Base-by-base conservation (phyloP, 2,797 vertebrate species). In the Aselliscus stoliczkanus region DNA sequence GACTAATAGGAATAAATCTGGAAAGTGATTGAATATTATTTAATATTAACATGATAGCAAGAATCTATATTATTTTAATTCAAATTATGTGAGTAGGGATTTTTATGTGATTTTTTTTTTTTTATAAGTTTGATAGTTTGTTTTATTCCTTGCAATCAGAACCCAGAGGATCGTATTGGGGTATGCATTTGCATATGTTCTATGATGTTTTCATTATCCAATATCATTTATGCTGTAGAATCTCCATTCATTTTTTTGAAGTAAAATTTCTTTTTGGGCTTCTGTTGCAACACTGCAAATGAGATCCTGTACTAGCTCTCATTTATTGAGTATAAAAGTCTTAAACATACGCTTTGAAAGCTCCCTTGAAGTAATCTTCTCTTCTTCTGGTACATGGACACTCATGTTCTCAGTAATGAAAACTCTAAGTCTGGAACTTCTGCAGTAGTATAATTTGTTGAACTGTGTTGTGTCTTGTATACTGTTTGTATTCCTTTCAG, bases 71-170 rank as follows among this genome's bases (percentile, higher is more conserved):
- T 90, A 77, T 52, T 92, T 92, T 96, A 96, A 29, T 62, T 96
- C 17, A 27, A 7, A n/a, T 69, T 96, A 93, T 87, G 34, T 91
- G 76, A 96, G 82, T 88, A 96, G 85, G 39, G 47, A 18, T 92
- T 96, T 93, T 70, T 93, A 94, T 83, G 56, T 97, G 70, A 93
- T 91, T 50, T 95, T 70, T 94, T 95, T 97, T 96, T 92, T 90
- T 96, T 88, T 50, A 25, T 11, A 67, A 97, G 60, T 97, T 97
- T 96, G 95, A 98, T 97, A 97, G 90, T 98, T 97, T 98, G 86
- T 98, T 98, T 98, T 97, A 83, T 97, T 97, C 94, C 92, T 96
- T 98, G 89, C 97, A 97, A 88, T 97, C 97, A 97, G 95, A 96
- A 91, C 77, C 92, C 88, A 97, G 96, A 93, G 97, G 97, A 76